These are phyloP conservation scores for Chloromyia formosa DNA, from an alignment of 2,888 invertebrate genomes.

Conservation along the genomic window DNA sequence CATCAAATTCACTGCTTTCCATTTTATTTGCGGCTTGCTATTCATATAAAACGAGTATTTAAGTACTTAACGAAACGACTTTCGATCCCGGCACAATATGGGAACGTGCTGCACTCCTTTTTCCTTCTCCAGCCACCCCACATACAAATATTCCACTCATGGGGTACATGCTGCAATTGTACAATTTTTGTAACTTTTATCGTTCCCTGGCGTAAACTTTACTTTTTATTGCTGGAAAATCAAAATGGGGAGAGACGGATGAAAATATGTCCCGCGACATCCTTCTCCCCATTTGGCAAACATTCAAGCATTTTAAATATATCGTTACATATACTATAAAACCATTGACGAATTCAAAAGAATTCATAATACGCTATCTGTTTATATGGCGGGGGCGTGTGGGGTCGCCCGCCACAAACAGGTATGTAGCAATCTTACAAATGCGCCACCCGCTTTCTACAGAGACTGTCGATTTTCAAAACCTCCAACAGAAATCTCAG, in stretches of 20 bases:
- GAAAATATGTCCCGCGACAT: too few species aligned
- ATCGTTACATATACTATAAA: slow-evolving; percentile 9
- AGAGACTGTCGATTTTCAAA: neutral
- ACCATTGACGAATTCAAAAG: slow-evolving; percentile 24
- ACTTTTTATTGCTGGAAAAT: slow-evolving; percentile 17
- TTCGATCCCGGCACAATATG: slow-evolving; percentile 26
- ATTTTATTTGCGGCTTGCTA: too few species aligned
- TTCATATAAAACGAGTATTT: slow-evolving; percentile 27
- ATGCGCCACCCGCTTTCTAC: neutral
- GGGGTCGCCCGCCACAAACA: too few species aligned
- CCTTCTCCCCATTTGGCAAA: neutral
- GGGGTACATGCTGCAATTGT: slow-evolving; percentile 44
- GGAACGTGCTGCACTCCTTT: slow-evolving; percentile 16
- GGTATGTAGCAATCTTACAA: neutral
- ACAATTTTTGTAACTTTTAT: slow-evolving; percentile 33
- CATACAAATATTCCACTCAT: neutral
- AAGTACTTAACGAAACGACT: slow-evolving; percentile 40
- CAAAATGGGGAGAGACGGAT: neutral
- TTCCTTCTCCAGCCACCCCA: neutral
- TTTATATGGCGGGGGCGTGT: neutral
- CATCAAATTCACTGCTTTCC: too few species aligned
- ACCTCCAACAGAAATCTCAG: slow-evolving; percentile 30
- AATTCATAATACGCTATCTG: too few species aligned
- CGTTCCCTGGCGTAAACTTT: slow-evolving; percentile 25
- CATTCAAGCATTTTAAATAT: slow-evolving; percentile 17